phyloP scores from a whole-genome alignment of 1,140 invertebrate species.

The Bombus polaris region DNA sequence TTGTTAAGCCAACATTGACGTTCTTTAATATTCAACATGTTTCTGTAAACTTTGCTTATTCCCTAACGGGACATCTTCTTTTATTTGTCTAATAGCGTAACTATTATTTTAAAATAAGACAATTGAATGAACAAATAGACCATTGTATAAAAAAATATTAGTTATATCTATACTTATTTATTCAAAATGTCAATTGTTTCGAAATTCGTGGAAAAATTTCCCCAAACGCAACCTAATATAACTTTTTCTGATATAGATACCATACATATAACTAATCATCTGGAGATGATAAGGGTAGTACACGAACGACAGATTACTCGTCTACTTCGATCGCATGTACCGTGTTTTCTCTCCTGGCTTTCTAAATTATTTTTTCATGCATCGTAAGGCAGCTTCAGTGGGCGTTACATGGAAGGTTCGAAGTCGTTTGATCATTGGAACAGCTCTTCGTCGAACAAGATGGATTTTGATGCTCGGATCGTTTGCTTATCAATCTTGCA shows the following conservation, averaged over 20 bases:
- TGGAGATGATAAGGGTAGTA: background rate
- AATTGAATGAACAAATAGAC: background rate
- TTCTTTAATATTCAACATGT: slow-evolving; percentile 12
- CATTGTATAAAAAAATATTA: too few relatives aligned
- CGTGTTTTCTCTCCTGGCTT: background rate
- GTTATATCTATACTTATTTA: background rate
- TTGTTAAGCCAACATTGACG: background rate
- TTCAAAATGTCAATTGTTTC: background rate
- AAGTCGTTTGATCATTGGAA: slow-evolving; percentile 29
- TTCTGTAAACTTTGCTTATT: slow-evolving; percentile 2
- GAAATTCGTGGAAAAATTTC: background rate
- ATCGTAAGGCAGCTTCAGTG: background rate
- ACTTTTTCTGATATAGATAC: background rate
- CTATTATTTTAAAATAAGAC: background rate
- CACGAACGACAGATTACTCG: background rate
- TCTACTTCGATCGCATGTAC: background rate
- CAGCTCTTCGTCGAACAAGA: slow-evolving; percentile 14
- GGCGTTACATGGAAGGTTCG: background rate
- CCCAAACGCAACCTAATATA: background rate
- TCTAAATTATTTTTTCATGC: slow-evolving; percentile 25
- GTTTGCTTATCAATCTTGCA: background rate
- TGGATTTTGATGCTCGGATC: background rate
- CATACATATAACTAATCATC: background rate
- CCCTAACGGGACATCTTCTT: background rate
- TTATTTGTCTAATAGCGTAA: background rate